These are phyloP conservation scores for Etheostoma cragini DNA, from an alignment of 2,113 vertebrate genomes.

Conservation along the genomic window DNA sequence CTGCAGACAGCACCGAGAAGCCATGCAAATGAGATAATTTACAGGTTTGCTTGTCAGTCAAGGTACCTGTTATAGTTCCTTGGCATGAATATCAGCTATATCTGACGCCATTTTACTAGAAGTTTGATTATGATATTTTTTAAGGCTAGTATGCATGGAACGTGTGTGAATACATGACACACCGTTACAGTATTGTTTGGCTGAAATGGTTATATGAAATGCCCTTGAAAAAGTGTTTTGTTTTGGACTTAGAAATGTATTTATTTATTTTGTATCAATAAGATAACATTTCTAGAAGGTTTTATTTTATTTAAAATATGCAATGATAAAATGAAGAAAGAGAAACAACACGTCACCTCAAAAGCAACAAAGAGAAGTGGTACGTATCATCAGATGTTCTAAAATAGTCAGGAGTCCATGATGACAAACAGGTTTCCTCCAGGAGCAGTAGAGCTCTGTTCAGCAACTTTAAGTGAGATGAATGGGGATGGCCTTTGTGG, in stretches of 20 bases:
- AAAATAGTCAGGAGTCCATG: slow-evolving; percentile 50
- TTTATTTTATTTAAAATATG: neutral
- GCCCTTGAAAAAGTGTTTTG: neutral
- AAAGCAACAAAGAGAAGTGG: neutral
- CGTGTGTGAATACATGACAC: neutral
- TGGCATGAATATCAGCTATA: slow-evolving; percentile 17
- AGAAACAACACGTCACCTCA: neutral
- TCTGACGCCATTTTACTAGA: neutral
- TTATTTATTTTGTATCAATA: neutral
- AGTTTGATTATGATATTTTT: slow-evolving; percentile 6
- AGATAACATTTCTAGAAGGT: neutral
- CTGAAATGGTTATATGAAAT: neutral
- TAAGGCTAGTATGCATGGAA: neutral
- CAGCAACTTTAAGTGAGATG: slow-evolving; percentile 75
- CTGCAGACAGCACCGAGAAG: slow-evolving; percentile 26
- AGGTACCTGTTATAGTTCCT: slow-evolving; percentile 5
- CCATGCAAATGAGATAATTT: slow-evolving; percentile 60
- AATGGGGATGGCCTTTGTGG: slow-evolving; percentile 68
- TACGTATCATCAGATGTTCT: slow-evolving; percentile 17
- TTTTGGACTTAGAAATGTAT: neutral
- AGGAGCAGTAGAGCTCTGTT: slow-evolving; percentile 42
- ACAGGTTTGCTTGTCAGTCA: slow-evolving; percentile 36
- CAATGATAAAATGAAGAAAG: neutral
- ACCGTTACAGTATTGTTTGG: neutral
- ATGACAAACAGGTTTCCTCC: slow-evolving; percentile 45